Conservation (phyloP, 2,888 invertebrate species). For the Lagria hirta region DNA sequence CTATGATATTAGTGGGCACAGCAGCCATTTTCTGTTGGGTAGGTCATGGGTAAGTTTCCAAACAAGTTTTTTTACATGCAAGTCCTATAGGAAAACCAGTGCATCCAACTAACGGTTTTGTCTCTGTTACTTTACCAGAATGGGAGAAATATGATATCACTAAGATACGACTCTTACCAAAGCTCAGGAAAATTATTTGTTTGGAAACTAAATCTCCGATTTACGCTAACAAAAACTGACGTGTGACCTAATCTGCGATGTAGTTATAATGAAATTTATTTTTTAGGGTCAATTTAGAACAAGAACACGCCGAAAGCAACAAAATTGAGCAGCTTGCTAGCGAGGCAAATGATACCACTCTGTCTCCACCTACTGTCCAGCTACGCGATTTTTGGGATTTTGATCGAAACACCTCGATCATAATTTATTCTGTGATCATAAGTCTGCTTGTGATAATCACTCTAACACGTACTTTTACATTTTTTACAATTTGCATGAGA, state of each 20-base stretch:
- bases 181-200: no score
- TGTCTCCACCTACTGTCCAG: slow-evolving; percentile 5
- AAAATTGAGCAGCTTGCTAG: not conserved
- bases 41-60: no score
- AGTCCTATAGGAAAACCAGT: no score
- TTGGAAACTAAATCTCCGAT: no score
- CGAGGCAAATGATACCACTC: slow-evolving; percentile 2
- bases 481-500: slow-evolving; percentile 59
- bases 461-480: slow-evolving; percentile 54
- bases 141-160: no score
- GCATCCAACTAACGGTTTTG: no score
- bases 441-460: slow-evolving; percentile 52
- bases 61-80: no score
- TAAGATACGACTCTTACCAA: no score
- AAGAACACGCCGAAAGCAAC: slow-evolving; percentile 30
- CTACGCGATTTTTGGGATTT: slow-evolving; percentile 48
- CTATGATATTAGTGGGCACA: no score
- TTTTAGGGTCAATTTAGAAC: slow-evolving; percentile 46
- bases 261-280: slow-evolving; percentile 1
- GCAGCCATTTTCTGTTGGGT: no score
- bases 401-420: slow-evolving; percentile 46
- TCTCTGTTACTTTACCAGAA: no score
- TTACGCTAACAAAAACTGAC: no score
- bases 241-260: not conserved
- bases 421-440: slow-evolving; percentile 53